These are phyloP conservation scores for Coronaproctus castanopsis DNA, from an alignment of 2,888 invertebrate genomes.

Conservation along the genomic window DNA sequence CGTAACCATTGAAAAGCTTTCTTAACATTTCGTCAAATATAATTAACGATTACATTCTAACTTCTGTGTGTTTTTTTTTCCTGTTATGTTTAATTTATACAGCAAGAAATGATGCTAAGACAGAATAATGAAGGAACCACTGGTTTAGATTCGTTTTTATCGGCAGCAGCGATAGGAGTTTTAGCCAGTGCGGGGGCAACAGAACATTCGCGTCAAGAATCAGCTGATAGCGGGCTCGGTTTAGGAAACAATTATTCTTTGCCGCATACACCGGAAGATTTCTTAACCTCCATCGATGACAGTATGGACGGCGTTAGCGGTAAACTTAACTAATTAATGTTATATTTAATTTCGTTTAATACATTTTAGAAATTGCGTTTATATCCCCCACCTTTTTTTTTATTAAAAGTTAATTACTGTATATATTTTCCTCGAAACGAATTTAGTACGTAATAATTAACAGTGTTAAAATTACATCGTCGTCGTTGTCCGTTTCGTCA, in stretches of 20 bases:
- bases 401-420: too few relatives aligned
- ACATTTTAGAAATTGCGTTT: too few relatives aligned
- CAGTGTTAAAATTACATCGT: too few relatives aligned
- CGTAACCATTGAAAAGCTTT: too few relatives aligned
- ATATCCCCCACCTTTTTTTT: too few relatives aligned
- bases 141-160: conserved; percentile 53
- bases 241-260: conserved; percentile 69
- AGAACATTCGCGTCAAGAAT: conserved; percentile 84
- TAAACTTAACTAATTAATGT: conserved; percentile 21
- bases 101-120: conserved; percentile 51
- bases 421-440: too few relatives aligned
- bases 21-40: too few relatives aligned
- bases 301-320: conserved; percentile 71
- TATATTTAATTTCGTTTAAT: background rate
- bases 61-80: too few relatives aligned
- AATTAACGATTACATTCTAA: too few relatives aligned
- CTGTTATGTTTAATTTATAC: too few relatives aligned
- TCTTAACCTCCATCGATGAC: conserved; percentile 73
- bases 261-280: conserved; percentile 83
- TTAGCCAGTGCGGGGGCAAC: conserved; percentile 25
- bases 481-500: too few relatives aligned
- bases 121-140: conserved; percentile 22
- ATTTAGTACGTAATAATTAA: too few relatives aligned
- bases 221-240: conserved; percentile 82
- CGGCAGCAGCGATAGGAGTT: conserved; percentile 35